A percentile compares a stretch with the other conserved stretches of the same genome.
phyloP scores from a whole-genome alignment of 1,140 invertebrate species.

The Halyomorpha halys region DNA sequence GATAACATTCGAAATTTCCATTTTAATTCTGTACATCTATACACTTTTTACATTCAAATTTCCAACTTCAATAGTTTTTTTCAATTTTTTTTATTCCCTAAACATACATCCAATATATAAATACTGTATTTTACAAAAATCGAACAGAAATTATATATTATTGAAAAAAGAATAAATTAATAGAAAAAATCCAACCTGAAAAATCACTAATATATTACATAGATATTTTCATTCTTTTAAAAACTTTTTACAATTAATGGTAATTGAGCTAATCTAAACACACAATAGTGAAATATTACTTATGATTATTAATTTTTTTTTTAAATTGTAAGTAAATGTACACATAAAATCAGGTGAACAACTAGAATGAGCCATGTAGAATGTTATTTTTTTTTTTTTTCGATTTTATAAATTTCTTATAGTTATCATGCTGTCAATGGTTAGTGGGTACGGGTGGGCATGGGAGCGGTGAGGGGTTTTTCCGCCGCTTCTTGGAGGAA shows the following conservation, averaged over 20 bases:
- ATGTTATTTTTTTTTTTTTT: too few relatives aligned
- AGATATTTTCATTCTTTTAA: conserved; percentile 3
- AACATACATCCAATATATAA: too few relatives aligned
- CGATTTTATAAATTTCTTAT: too few relatives aligned
- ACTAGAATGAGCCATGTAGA: conserved; percentile 6
- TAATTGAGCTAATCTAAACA: conserved; percentile 10
- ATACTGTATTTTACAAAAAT: too few relatives aligned
- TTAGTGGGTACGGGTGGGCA: too few relatives aligned
- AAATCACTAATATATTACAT: neutral
- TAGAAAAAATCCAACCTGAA: too few relatives aligned
- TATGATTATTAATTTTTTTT: neutral
- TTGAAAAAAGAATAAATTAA: too few relatives aligned
- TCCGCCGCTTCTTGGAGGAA: neutral
- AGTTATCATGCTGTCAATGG: too few relatives aligned
- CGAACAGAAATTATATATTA: too few relatives aligned
- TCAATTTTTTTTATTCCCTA: too few relatives aligned
- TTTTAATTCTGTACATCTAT: conserved; percentile 6
- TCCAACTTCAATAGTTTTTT: neutral
- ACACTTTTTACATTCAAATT: conserved; percentile 7
- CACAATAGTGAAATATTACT: conserved; percentile 2
- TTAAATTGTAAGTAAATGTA: conserved; percentile 7
- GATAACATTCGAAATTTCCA: neutral
- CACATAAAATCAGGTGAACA: conserved; percentile 9
- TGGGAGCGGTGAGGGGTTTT: neutral
- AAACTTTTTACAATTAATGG: neutral